Evolutionary conservation across 2,113 vertebrate genomes (phyloP).

Genomic region (Talpa occidentalis): DNA sequence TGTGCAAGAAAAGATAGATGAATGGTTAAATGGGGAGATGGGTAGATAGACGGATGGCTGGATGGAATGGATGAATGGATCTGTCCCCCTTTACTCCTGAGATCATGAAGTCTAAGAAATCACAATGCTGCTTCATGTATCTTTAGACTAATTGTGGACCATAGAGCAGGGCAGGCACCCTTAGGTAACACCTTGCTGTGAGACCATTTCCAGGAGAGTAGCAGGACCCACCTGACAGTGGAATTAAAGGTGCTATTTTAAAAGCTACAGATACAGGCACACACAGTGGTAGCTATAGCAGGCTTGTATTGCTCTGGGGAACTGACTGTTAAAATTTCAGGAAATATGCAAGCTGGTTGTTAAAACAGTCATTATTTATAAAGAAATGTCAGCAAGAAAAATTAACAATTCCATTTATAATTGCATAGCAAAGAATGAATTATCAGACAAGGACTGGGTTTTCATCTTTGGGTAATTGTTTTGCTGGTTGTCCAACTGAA

Average conservation of each 20-base stretch:
- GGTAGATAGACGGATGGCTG: not conserved
- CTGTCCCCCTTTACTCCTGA: not conserved
- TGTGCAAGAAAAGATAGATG: not conserved
- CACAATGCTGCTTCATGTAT: not conserved
- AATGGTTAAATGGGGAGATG: not conserved
- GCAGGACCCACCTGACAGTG: not conserved
- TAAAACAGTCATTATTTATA: not conserved
- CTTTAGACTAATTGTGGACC: not conserved
- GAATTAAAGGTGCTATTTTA: not conserved
- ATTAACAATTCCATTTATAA: not conserved
- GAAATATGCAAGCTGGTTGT: not conserved
- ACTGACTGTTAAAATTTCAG: not conserved
- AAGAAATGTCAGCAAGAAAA: not conserved
- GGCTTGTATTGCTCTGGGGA: not conserved
- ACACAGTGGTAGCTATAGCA: not conserved
- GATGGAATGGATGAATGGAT: not conserved
- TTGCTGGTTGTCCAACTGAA: not conserved
- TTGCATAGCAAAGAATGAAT: not conserved
- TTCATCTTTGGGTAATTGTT: not conserved
- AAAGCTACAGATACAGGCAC: not conserved
- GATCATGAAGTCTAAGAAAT: constrained; percentile 4
- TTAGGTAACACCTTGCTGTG: not conserved
- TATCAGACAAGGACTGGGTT: not conserved
- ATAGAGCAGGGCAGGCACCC: not conserved
- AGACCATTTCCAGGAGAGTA: not conserved